A percentile compares a stretch with the other conserved stretches of the same genome.
These are phyloP conservation scores for Oligia strigilis DNA, from an alignment of 2,888 invertebrate species.

Conservation along the genomic window DNA sequence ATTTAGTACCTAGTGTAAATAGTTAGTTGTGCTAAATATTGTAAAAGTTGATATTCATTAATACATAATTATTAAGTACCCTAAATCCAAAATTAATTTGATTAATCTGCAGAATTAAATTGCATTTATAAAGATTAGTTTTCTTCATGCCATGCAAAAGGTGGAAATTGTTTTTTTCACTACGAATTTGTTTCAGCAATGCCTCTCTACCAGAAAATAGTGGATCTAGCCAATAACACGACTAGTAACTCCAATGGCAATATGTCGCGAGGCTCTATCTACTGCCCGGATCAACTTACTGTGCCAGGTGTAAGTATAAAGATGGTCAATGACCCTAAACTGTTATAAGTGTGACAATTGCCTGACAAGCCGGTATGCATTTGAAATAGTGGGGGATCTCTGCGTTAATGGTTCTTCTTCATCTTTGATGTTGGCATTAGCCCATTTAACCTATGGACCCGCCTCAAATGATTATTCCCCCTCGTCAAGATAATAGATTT, in stretches of 20 bases:
- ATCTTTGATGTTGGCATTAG: background rate
- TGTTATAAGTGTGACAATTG: background rate
- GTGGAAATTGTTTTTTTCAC: background rate
- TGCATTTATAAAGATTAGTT: too few species aligned
- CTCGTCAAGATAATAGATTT: background rate
- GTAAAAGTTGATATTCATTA: too few species aligned
- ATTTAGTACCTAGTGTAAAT: too few species aligned
- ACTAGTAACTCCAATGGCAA: slow-evolving; percentile 79
- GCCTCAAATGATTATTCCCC: background rate
- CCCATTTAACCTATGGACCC: background rate
- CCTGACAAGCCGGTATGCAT: background rate
- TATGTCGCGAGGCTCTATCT: slow-evolving; percentile 82
- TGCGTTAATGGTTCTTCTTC: background rate
- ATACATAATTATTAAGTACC: too few species aligned
- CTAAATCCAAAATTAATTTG: background rate
- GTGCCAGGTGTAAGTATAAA: slow-evolving; percentile 81
- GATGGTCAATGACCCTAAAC: too few species aligned
- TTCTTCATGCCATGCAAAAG: background rate
- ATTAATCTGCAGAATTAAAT: background rate
- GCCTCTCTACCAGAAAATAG: slow-evolving; percentile 94
- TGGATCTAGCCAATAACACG: slow-evolving; percentile 92
- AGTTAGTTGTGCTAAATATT: too few species aligned
- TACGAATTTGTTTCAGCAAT: slow-evolving; percentile 85
- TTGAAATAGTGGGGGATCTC: too few species aligned
- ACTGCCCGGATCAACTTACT: slow-evolving; percentile 86